These are phyloP conservation scores for Coreoperca whiteheadi DNA, from an alignment of 2,113 vertebrate genomes.

Conservation along the genomic window DNA sequence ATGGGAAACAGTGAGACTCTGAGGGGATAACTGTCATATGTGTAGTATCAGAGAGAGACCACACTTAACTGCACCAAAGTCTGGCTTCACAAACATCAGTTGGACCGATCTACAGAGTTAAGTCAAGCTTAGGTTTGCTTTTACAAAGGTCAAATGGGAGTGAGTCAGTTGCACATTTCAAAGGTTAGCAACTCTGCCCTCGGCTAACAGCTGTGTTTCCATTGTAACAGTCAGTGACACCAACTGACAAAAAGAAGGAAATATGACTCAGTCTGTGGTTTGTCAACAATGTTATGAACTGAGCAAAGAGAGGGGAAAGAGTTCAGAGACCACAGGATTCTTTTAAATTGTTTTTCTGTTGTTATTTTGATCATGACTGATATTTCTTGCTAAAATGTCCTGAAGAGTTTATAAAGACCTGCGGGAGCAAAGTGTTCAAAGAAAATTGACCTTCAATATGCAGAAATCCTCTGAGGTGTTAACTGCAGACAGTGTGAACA, in stretches of 20 bases:
- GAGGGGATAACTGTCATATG: not conserved
- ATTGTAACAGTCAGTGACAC: slow-evolving; percentile 8
- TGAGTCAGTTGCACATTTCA: not conserved
- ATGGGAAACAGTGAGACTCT: not conserved
- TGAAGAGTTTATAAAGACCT: slow-evolving; percentile 1
- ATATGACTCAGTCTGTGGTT: slow-evolving; percentile 26
- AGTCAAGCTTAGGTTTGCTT: not conserved
- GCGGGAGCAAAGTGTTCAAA: not conserved
- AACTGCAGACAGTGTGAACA: not conserved
- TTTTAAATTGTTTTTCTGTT: not conserved
- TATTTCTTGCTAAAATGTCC: not conserved
- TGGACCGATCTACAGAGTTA: not conserved
- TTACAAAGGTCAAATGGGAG: not conserved
- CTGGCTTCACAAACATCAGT: not conserved
- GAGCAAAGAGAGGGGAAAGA: not conserved
- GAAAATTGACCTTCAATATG: no score
- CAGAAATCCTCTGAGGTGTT: not conserved
- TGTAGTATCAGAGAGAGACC: not conserved
- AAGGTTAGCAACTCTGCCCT: not conserved
- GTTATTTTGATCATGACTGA: not conserved
- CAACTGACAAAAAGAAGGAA: slow-evolving; percentile 29
- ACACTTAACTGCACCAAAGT: no score
- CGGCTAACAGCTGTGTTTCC: slow-evolving; percentile 35
- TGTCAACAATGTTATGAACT: not conserved
- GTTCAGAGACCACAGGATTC: not conserved